Percentiles rank a stretch among this genome's conserved stretches.
phyloP scores from a whole-genome alignment of 2,797 vertebrate species.

The Percopsis omiscomaycus region DNA sequence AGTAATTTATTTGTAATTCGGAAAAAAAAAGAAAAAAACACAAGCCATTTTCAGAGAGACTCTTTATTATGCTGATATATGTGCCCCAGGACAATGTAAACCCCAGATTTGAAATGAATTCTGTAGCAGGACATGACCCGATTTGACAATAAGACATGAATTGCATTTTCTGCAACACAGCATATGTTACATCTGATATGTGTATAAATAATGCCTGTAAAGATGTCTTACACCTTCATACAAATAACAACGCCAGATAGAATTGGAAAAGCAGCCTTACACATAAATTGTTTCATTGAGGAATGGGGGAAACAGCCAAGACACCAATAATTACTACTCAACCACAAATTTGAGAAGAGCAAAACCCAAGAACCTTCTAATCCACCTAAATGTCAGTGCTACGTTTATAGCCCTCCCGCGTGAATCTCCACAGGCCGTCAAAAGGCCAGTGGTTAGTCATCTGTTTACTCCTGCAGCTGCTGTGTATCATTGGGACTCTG shows the following conservation, averaged over 20 bases:
- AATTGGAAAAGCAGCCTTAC: slow-evolving; percentile 18
- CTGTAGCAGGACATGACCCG: slow-evolving; percentile 52
- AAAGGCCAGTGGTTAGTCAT: slow-evolving; percentile 80
- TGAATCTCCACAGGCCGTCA: slow-evolving; percentile 70
- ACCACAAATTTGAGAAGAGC: slow-evolving; percentile 63
- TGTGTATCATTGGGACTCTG: slow-evolving; percentile 73
- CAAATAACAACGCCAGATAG: slow-evolving; percentile 10
- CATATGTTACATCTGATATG: slow-evolving; percentile 38
- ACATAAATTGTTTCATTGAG: slow-evolving; percentile 23
- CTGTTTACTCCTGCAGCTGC: slow-evolving; percentile 77
- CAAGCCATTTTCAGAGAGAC: slow-evolving; percentile 59
- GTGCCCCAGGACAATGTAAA: slow-evolving; percentile 52
- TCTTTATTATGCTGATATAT: slow-evolving; percentile 70
- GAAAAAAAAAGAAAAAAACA: slow-evolving; percentile 14
- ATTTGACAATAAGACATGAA: slow-evolving; percentile 47
- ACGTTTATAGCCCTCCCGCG: slow-evolving; percentile 51
- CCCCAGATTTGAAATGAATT: slow-evolving; percentile 53
- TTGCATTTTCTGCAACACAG: slow-evolving; percentile 20
- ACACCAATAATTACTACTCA: slow-evolving; percentile 65
- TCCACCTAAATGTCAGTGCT: slow-evolving; percentile 75
- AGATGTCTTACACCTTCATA: slow-evolving; percentile 18
- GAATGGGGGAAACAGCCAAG: slow-evolving; percentile 44
- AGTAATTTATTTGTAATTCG: slow-evolving; percentile 69
- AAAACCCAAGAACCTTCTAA: slow-evolving; percentile 73
- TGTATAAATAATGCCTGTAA: slow-evolving; percentile 30